A percentile compares a stretch with the other conserved stretches of the same genome.
These are phyloP conservation scores for Leptinotarsa tumamoca DNA, from an alignment of 2,888 invertebrate genomes.

Conservation along the genomic window DNA sequence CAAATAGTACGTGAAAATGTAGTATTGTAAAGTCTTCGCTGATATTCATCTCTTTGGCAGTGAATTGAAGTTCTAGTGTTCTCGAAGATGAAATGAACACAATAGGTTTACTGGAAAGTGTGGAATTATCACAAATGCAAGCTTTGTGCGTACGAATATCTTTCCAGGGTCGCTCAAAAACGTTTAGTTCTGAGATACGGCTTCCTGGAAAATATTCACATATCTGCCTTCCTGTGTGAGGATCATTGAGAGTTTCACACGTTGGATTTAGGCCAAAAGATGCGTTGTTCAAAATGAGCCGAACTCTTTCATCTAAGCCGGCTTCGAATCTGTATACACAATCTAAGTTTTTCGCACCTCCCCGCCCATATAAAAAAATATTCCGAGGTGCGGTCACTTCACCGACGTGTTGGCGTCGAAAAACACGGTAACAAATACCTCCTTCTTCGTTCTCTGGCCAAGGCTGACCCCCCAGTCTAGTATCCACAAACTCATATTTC, in stretches of 20 bases:
- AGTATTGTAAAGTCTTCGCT: constrained; percentile 86
- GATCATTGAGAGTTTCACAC: constrained; percentile 79
- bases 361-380: constrained; percentile 86
- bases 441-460: constrained; percentile 66
- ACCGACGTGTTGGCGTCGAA: constrained; percentile 74
- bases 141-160: constrained; percentile 78
- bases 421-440: constrained; percentile 73
- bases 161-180: constrained; percentile 80
- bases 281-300: constrained; percentile 77
- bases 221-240: constrained; percentile 77
- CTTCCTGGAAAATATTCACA: constrained; percentile 66
- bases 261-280: constrained; percentile 76
- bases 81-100: constrained; percentile 76
- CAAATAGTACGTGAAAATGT: constrained; percentile 81
- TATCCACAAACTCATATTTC: constrained; percentile 88
- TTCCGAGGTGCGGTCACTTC: constrained; percentile 77
- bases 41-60: constrained; percentile 79
- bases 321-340: constrained; percentile 77
- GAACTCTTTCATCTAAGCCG: constrained; percentile 72
- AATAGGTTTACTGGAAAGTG: constrained; percentile 71
- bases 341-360: constrained; percentile 81
- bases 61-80: constrained; percentile 81
- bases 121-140: constrained; percentile 83
- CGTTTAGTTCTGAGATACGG: constrained; percentile 70
- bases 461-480: constrained; percentile 71